Evolutionary conservation across 2,797 vertebrate genomes (phyloP).

Genomic region (Yasuhikotakia modesta): DNA sequence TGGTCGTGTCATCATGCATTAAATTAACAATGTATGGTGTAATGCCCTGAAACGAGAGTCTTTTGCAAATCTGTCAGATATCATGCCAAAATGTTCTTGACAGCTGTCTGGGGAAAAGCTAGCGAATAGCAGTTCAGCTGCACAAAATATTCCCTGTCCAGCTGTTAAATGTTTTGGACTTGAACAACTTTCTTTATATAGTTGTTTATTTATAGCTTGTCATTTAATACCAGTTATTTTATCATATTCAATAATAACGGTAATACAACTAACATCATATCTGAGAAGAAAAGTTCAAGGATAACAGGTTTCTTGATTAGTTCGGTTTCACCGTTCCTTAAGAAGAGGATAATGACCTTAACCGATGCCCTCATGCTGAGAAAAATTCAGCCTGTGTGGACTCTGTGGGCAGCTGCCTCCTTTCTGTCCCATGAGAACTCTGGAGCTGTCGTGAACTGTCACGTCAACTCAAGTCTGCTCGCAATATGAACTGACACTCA

Average conservation of each 20-base stretch:
- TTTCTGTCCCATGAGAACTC: slow-evolving; percentile 66
- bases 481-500: slow-evolving; percentile 58
- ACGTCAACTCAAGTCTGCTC: slow-evolving; percentile 61
- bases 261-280: not conserved
- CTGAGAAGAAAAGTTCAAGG: not conserved
- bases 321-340: slow-evolving; percentile 28
- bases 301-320: not conserved
- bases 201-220: not conserved
- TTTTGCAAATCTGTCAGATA: slow-evolving; percentile 89
- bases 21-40: slow-evolving; percentile 89
- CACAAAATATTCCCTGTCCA: slow-evolving; percentile 59
- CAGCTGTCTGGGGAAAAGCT: slow-evolving; percentile 76
- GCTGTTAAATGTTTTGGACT: slow-evolving; percentile 60
- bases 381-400: slow-evolving; percentile 49
- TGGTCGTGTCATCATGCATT: slow-evolving; percentile 92
- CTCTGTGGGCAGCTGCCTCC: slow-evolving; percentile 64
- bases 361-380: slow-evolving; percentile 31
- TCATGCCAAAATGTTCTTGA: slow-evolving; percentile 83
- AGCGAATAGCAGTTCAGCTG: slow-evolving; percentile 73
- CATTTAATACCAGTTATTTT: not conserved
- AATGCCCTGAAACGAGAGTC: slow-evolving; percentile 89
- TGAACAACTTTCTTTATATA: slow-evolving; percentile 31
- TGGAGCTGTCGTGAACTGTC: slow-evolving; percentile 68
- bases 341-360: slow-evolving; percentile 66
- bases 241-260: not conserved